Conservation (phyloP, 2,888 invertebrate genomes). For the Busseola fusca region DNA sequence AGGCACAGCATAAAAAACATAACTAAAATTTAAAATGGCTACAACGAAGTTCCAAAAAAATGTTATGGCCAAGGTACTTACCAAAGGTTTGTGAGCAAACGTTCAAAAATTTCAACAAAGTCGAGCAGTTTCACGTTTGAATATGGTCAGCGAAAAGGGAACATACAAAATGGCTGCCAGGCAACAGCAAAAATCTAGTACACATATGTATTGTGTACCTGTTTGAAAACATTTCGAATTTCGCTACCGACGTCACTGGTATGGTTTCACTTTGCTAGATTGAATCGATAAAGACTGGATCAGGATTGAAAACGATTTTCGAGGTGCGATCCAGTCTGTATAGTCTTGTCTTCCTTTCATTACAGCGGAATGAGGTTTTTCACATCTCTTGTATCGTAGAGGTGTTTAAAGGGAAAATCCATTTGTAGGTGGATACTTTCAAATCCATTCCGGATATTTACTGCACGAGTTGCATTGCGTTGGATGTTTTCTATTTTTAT, state of each 20-base stretch:
- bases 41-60: constrained; percentile 10
- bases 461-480: constrained; percentile 39
- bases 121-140: constrained; percentile 41
- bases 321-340: constrained; percentile 47
- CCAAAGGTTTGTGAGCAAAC: constrained; percentile 24
- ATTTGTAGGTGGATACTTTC: constrained; percentile 40
- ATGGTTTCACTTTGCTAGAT: constrained; percentile 66
- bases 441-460: constrained; percentile 50
- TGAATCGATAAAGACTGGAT: constrained; percentile 67
- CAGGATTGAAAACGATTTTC: constrained; percentile 61
- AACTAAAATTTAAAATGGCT: constrained; percentile 27
- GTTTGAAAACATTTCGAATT: constrained; percentile 53
- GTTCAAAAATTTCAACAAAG: constrained; percentile 49
- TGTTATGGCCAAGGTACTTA: constrained; percentile 16
- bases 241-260: constrained; percentile 39
- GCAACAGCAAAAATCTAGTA: constrained; percentile 48
- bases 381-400: constrained; percentile 46
- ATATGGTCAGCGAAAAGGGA: constrained; percentile 50
- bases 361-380: constrained; percentile 57
- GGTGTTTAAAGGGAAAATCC: constrained; percentile 47
- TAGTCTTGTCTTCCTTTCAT: constrained; percentile 50
- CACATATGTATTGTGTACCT: constrained; percentile 50
- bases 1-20: constrained; percentile 2
- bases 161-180: constrained; percentile 33
- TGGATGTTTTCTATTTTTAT: constrained; percentile 31